A percentile compares a stretch with the other conserved stretches of the same genome.
These are phyloP conservation scores for Lepeophtheirus nordmannii DNA, from an alignment of 2,888 invertebrate genomes.

Conservation along the genomic window DNA sequence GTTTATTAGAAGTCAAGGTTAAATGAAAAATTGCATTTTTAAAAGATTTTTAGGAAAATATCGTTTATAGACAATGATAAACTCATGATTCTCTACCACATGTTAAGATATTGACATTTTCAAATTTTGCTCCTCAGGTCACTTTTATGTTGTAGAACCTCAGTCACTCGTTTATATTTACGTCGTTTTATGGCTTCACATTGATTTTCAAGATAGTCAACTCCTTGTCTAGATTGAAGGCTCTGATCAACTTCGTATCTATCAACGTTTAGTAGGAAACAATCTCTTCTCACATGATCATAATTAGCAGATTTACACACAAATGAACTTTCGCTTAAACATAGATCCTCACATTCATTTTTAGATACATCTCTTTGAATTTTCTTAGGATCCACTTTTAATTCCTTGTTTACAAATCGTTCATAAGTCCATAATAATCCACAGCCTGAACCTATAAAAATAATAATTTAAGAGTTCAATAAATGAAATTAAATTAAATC, in stretches of 20 bases:
- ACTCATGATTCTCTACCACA: too few relatives aligned
- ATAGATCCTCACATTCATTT: constrained; percentile 38
- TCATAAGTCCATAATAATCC: constrained; percentile 39
- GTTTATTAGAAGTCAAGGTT: too few relatives aligned
- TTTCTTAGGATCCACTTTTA: constrained; percentile 35
- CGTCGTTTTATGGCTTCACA: constrained; percentile 36
- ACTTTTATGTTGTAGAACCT: background rate
- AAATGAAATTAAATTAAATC: background rate
- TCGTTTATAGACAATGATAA: too few relatives aligned
- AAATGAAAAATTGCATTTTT: too few relatives aligned
- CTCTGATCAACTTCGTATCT: constrained; percentile 34
- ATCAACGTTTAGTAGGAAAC: constrained; percentile 39
- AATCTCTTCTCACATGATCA: constrained; percentile 37
- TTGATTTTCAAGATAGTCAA: constrained; percentile 42
- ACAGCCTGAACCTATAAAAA: constrained; percentile 33
- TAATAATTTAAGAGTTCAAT: constrained; percentile 12
- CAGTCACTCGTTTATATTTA: background rate
- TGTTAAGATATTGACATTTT: too few relatives aligned
- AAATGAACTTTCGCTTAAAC: constrained; percentile 38
- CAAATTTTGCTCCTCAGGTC: too few relatives aligned
- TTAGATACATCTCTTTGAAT: constrained; percentile 32
- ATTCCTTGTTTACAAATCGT: constrained; percentile 37
- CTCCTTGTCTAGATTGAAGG: constrained; percentile 29
- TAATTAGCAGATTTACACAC: constrained; percentile 40
- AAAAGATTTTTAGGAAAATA: too few relatives aligned